Base-by-base conservation (phyloP, 2,113 vertebrate species). In the Saguinus imperator region DNA sequence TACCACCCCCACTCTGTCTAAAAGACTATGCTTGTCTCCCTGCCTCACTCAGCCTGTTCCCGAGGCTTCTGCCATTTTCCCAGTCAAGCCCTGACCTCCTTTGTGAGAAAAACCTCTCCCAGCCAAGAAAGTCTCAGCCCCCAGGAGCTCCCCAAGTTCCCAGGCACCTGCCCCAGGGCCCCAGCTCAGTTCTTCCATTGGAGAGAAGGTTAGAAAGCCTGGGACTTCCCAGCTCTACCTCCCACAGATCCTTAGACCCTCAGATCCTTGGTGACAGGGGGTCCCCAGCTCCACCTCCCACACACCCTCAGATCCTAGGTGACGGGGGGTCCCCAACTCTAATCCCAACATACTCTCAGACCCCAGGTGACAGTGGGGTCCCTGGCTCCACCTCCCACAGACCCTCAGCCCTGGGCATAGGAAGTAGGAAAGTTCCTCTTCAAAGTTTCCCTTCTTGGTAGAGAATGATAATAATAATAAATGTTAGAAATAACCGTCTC, bases 321-420 rank as follows among this genome's bases (percentile, higher is more conserved):
- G 14, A 35, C 0, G 4, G 61, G 25, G 61, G 61, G 9, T 3
- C 37, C 2, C 37, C 10, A 0, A 2, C 5, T 10, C 2, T 11
- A 25, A 5, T 2, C 40, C 37, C 21, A 20, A 72, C n/a, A 73
- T 2, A 40, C n/a, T n/a, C 35, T n/a, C 32, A 35, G n/a, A 82
- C 5, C 37, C 23, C 8, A 8, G 23, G 58, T 61, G 58, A 61
- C 4, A 21, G 58, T 18, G 70, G 20, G n/a, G 4, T 5, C n/a
- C 4, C 70, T 6, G 4, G 4, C 4, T 9, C 5, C 10, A 40
- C 20, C 1, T 40, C 37, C 70, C n/a, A 73, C n/a, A 72, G 4
- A 40, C n/a, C n/a, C 35, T 70, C 35, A 37, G 57, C 5, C 57
- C 57, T 20, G 1, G 57, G 57, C 7, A 6, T 50, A 14, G 50